Percentiles rank a stretch among this genome's conserved stretches.
These are phyloP conservation scores for Clarias pachynema DNA, from an alignment of 2,797 vertebrate species.

Conservation along the genomic window DNA sequence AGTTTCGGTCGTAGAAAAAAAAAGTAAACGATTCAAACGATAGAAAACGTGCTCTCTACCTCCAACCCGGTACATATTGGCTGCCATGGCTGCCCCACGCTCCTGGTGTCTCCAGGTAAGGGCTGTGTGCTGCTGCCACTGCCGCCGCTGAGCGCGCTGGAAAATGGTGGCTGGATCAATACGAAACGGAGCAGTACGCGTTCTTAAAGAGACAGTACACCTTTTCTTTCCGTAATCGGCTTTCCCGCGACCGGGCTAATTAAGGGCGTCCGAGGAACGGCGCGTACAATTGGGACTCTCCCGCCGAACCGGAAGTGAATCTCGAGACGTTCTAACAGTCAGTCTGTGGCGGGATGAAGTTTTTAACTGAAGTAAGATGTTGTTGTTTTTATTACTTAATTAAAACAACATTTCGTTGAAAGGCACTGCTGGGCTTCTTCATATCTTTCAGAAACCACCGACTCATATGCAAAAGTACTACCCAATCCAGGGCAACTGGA, in stretches of 20 bases:
- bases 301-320: background rate
- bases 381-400: no score
- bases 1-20: slow-evolving; percentile 57
- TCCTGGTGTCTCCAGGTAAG: slow-evolving; percentile 80
- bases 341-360: background rate
- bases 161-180: slow-evolving; percentile 88
- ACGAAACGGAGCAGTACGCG: slow-evolving; percentile 74
- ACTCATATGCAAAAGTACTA: background rate
- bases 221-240: slow-evolving; percentile 32
- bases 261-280: background rate
- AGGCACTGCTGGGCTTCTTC: slow-evolving; percentile 1
- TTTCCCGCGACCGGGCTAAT: slow-evolving; percentile 18
- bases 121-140: slow-evolving; percentile 71
- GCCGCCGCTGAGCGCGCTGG: slow-evolving; percentile 76
- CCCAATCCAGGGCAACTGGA: background rate
- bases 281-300: background rate
- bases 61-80: slow-evolving; percentile 88
- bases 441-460: slow-evolving; percentile 15
- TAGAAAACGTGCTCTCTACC: slow-evolving; percentile 67
- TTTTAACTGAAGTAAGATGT: no score
- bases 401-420: no score
- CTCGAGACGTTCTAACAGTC: background rate
- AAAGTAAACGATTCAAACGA: slow-evolving; percentile 50
- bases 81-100: slow-evolving; percentile 83
- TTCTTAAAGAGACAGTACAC: slow-evolving; percentile 83